Base-by-base conservation (phyloP, 2,113 vertebrate species). In the Bubalus kerabau region DNA sequence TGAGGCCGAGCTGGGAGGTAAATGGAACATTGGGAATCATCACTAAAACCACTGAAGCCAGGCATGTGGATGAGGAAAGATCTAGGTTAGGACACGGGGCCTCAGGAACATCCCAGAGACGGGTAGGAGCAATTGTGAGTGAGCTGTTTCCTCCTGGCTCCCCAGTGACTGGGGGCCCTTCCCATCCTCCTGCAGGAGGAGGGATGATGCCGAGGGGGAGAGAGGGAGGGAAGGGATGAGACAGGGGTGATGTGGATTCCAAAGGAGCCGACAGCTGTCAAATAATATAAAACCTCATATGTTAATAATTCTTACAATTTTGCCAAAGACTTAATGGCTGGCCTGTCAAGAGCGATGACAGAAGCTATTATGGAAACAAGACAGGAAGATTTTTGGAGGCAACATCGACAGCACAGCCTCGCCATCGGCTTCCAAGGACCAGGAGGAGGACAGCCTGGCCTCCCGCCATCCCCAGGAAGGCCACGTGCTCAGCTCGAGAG, bases 321-420 rank as follows among this genome's bases (percentile, higher is more conserved):
- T 97, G 60, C 97, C 98, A 96, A 92, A 98, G 98, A 91, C 98
- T 64, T 82, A 9, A 96, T 92, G 96, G 94, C 97, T 21, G 57
- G 96, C 95, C 98, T 98, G 98, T 96, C 98, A 98, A 97, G 93
- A 71, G 97, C 43, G 0, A 92, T 95, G 98, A 52, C 98, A 98
- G 98, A 98, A 94, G 92, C 98, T 62, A 97, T 95, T 59, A 43
- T 4, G 14, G 98, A 95, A 95, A 97, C 95, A 94, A 85, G 98
- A 97, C 3, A 6, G 40, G 98, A 94, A 96, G n/a, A 97, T 64
- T 95, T 85, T 60, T 50, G 48, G 96, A n/a, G n/a, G 93, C 90
- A 26, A 60, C 32, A 32, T 89, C 8, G 2, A 92, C 90, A 89
- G 93, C 74, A 6, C 9, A 56, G 91, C 81, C 64, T 13, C 48